A percentile compares a stretch with the other conserved stretches of the same genome.
These are phyloP conservation scores for Anorthoa munda DNA, from an alignment of 2,888 invertebrate genomes.

Conservation along the genomic window DNA sequence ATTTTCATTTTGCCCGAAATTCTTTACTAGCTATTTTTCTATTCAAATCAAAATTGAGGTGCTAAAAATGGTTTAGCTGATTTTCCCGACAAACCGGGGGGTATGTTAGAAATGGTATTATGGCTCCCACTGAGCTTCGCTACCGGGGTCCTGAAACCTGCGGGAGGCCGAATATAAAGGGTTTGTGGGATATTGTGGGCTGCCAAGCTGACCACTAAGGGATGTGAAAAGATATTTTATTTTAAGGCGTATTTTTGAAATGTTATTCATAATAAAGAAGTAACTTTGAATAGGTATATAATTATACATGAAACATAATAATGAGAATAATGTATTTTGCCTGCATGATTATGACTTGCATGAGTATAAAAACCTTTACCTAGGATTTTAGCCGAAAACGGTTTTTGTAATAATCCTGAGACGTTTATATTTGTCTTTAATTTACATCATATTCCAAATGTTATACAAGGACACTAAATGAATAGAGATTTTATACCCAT, in stretches of 20 bases:
- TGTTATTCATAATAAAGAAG: too few relatives aligned
- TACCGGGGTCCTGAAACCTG: slow-evolving; percentile 9
- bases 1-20: not conserved
- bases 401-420: too few relatives aligned
- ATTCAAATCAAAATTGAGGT: slow-evolving; percentile 27
- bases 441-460: too few relatives aligned
- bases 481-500: not conserved
- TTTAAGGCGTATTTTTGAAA: not conserved
- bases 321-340: too few relatives aligned
- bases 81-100: slow-evolving; percentile 16
- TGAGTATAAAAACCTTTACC: too few relatives aligned
- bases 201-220: slow-evolving; percentile 11
- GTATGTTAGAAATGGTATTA: slow-evolving; percentile 37
- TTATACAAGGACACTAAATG: not conserved
- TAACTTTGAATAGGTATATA: too few relatives aligned
- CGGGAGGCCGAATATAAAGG: slow-evolving; percentile 24
- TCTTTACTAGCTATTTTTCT: not conserved
- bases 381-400: too few relatives aligned
- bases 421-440: too few relatives aligned
- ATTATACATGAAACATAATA: too few relatives aligned
- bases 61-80: slow-evolving; percentile 18
- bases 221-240: slow-evolving; percentile 4
- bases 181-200: slow-evolving; percentile 29
- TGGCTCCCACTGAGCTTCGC: not conserved
- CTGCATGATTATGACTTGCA: too few relatives aligned